phyloP scores from a whole-genome alignment of 2,888 invertebrate genomes.

The Scaptomyza parva region DNA sequence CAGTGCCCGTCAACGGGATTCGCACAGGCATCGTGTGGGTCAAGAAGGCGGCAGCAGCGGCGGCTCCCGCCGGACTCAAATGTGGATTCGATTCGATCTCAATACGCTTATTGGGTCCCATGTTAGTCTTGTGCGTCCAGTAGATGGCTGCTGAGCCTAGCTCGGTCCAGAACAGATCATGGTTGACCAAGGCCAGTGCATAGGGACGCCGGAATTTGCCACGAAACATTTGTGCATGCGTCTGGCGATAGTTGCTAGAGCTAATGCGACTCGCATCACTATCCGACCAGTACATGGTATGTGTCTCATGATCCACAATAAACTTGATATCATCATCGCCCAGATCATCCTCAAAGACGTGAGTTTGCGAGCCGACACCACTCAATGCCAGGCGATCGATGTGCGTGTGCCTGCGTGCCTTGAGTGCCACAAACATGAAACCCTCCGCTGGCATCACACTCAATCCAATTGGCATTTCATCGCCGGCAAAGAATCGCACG shows the following conservation, averaged over 20 bases:
- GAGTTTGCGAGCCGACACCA: constrained; percentile 86
- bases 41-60: constrained; percentile 20
- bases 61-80: background rate
- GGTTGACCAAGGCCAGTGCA: constrained; percentile 87
- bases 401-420: constrained; percentile 85
- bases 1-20: constrained; percentile 72
- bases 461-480: constrained; percentile 89
- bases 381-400: constrained; percentile 90
- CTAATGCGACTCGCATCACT: constrained; percentile 88
- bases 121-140: constrained; percentile 87
- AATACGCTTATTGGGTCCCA: constrained; percentile 80
- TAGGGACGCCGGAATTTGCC: constrained; percentile 86
- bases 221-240: constrained; percentile 85
- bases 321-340: constrained; percentile 82
- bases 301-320: constrained; percentile 85
- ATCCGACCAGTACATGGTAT: constrained; percentile 89
- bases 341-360: constrained; percentile 82
- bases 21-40: constrained; percentile 52
- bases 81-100: constrained; percentile 70
- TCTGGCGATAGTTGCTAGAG: constrained; percentile 87
- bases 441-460: constrained; percentile 86
- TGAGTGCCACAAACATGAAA: constrained; percentile 88
- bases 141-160: constrained; percentile 86
- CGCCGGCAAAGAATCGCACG: constrained; percentile 86
- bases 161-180: constrained; percentile 90